Evolutionary conservation across 2,797 vertebrate genomes (phyloP).

Genomic region (Phoeniculus purpureus): DNA sequence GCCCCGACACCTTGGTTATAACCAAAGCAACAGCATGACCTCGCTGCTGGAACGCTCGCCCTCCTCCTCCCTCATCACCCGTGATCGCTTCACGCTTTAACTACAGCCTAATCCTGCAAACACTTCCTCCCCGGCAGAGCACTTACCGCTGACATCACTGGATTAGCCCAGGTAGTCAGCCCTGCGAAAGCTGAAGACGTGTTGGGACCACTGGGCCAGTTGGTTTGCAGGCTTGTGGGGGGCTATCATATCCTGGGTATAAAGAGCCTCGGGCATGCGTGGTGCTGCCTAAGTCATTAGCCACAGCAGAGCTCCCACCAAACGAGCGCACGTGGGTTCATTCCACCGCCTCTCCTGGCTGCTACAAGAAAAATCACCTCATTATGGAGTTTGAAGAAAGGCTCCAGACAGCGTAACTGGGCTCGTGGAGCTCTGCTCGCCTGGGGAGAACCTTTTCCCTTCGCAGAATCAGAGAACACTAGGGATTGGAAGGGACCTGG

Average conservation of each 20-base stretch:
- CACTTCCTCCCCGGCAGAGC: conserved; percentile 46
- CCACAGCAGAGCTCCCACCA: conserved; percentile 45
- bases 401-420: conserved; percentile 6
- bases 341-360: conserved; percentile 6
- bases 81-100: conserved; percentile 25
- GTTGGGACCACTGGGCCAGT: conserved; percentile 21
- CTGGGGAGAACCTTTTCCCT: no score
- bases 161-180: conserved; percentile 5
- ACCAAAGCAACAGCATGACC: conserved; percentile 6
- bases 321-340: conserved; percentile 4
- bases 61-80: conserved; percentile 14
- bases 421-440: no score
- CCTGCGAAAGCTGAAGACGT: conserved; percentile 39
- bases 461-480: no score
- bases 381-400: conserved; percentile 12
- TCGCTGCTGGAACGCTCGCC: background rate
- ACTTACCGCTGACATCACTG: background rate
- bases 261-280: conserved; percentile 29
- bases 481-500: no score
- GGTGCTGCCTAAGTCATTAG: conserved; percentile 58
- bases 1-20: background rate
- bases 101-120: conserved; percentile 43
- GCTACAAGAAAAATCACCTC: conserved; percentile 35
- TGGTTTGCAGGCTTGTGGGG: conserved; percentile 51
- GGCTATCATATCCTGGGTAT: conserved; percentile 50